A percentile compares a stretch with the other conserved stretches of the same genome.
Evolutionary conservation across 2,888 invertebrate species (phyloP).

Genomic region (Epistrophella euchroma): DNA sequence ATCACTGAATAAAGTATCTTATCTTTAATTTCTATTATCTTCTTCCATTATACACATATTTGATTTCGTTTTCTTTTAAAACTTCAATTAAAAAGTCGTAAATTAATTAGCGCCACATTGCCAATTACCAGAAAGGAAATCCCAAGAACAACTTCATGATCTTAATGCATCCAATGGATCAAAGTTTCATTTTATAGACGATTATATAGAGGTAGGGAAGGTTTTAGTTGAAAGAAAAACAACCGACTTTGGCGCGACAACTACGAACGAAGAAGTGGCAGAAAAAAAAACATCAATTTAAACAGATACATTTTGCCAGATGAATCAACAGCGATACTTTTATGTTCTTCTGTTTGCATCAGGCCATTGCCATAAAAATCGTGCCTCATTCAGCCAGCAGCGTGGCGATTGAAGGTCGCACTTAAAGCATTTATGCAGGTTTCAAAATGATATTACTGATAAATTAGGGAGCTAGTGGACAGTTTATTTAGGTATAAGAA

Average conservation of each 20-base stretch:
- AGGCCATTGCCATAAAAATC: conserved; percentile 60
- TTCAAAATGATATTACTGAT: conserved; percentile 11
- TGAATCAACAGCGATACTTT: conserved; percentile 62
- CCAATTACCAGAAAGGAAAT: conserved; percentile 57
- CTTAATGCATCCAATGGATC: conserved; percentile 46
- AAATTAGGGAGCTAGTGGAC: neutral
- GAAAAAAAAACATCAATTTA: conserved; percentile 34
- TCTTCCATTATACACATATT: neutral
- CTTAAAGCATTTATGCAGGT: conserved; percentile 60
- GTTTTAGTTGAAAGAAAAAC: conserved; percentile 19
- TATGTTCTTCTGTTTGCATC: conserved; percentile 15
- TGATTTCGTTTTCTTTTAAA: conserved; percentile 28
- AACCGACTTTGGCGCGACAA: conserved; percentile 13
- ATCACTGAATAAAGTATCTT: conserved; percentile 4
- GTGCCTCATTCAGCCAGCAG: conserved; percentile 35
- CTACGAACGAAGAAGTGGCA: neutral
- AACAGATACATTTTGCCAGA: conserved; percentile 60
- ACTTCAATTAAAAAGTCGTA: conserved; percentile 77
- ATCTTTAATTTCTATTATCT: conserved; percentile 20
- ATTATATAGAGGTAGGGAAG: neutral
- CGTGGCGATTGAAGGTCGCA: conserved; percentile 62
- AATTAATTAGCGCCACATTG: conserved; percentile 76
- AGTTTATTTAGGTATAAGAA: too few species aligned
- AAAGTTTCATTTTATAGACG: neutral
- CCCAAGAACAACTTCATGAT: conserved; percentile 32